phyloP scores from a whole-genome alignment of 2,888 invertebrate genomes.

The Callinectes sapidus region DNA sequence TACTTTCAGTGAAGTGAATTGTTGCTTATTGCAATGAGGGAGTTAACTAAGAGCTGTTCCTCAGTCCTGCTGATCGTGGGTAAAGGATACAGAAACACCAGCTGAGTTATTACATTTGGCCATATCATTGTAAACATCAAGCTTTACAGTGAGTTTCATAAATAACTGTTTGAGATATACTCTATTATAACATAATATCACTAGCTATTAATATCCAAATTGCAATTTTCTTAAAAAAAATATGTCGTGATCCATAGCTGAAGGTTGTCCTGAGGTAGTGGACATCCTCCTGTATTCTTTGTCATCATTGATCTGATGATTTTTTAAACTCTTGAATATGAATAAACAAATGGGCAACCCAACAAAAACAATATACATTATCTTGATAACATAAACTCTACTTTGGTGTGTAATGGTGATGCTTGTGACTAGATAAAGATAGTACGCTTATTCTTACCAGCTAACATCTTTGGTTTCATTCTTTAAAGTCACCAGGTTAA shows the following conservation, averaged over 20 bases:
- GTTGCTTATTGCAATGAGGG: too few species aligned
- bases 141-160: slow-evolving; percentile 71
- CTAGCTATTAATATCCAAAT: slow-evolving; percentile 65
- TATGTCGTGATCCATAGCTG: slow-evolving; percentile 53
- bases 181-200: slow-evolving; percentile 70
- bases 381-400: slow-evolving; percentile 59
- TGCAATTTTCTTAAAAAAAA: slow-evolving; percentile 52
- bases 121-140: slow-evolving; percentile 71
- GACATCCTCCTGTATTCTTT: slow-evolving; percentile 53
- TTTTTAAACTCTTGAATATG: slow-evolving; percentile 59
- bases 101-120: slow-evolving; percentile 68
- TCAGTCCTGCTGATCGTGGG: too few species aligned
- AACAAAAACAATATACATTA: slow-evolving; percentile 52
- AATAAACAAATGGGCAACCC: slow-evolving; percentile 56
- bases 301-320: slow-evolving; percentile 43
- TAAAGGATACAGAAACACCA: slow-evolving; percentile 47
- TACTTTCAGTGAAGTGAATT: too few species aligned
- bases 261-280: slow-evolving; percentile 46
- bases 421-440: slow-evolving; percentile 68
- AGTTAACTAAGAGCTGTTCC: too few species aligned
- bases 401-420: slow-evolving; percentile 67
- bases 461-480: slow-evolving; percentile 68
- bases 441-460: slow-evolving; percentile 64
- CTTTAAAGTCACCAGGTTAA: slow-evolving; percentile 41
- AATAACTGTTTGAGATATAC: slow-evolving; percentile 68